phyloP scores from a whole-genome alignment of 2,888 invertebrate species.

The Tetranychus truncatus region DNA sequence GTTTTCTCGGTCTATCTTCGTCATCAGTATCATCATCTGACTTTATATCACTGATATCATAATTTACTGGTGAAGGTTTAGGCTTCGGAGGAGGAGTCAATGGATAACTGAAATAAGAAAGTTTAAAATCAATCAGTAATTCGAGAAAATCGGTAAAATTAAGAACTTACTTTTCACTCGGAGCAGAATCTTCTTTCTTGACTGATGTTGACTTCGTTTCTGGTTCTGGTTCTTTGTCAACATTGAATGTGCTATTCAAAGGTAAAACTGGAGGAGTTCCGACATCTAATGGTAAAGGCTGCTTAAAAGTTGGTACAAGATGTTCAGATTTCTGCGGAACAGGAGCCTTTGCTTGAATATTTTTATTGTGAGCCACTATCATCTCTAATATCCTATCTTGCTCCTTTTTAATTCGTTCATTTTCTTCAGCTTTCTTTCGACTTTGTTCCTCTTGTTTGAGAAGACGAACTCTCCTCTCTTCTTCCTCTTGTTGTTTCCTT shows the following conservation, averaged over 20 bases:
- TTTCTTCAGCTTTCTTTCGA: slow-evolving; percentile 9
- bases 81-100: slow-evolving; percentile 10
- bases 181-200: not conserved
- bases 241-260: not conserved
- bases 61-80: slow-evolving; percentile 10
- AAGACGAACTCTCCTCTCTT: slow-evolving; percentile 5
- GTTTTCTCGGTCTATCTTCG: slow-evolving; percentile 15
- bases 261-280: not conserved
- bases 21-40: slow-evolving; percentile 20
- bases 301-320: not conserved
- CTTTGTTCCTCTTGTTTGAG: slow-evolving; percentile 4
- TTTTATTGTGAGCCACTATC: slow-evolving; percentile 15
- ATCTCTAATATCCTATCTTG: slow-evolving; percentile 11
- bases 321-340: not conserved
- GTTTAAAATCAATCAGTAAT: not conserved
- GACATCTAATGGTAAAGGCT: not conserved
- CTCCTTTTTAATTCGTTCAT: slow-evolving; percentile 3
- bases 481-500: slow-evolving; percentile 15
- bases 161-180: slow-evolving; percentile 2
- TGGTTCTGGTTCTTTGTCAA: slow-evolving; percentile 1
- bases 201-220: not conserved
- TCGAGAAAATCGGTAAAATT: not conserved
- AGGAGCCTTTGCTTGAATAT: not conserved
- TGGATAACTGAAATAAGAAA: not conserved
- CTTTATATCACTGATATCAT: slow-evolving; percentile 16